Conservation (phyloP, 2,888 invertebrate species). For the Erynnis tages region DNA sequence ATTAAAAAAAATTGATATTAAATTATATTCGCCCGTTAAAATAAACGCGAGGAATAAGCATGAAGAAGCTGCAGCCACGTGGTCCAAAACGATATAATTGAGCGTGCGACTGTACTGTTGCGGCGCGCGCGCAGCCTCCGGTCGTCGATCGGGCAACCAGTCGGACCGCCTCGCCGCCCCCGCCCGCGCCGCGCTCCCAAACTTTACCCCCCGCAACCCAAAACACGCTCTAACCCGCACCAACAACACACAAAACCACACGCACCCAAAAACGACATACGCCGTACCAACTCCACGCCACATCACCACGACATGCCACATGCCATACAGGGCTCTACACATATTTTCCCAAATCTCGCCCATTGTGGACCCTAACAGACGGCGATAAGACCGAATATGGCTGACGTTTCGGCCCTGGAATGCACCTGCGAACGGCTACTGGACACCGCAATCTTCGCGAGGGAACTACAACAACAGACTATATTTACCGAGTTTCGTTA, state of each 20-base stretch:
- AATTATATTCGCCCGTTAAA: too few species aligned
- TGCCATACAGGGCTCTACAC: slow-evolving; percentile 71
- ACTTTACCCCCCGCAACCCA: slow-evolving; percentile 47
- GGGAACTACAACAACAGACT: slow-evolving; percentile 47
- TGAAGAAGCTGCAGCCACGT: slow-evolving; percentile 32
- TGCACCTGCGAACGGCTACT: slow-evolving; percentile 68
- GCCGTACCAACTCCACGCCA: slow-evolving; percentile 36
- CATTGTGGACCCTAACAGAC: slow-evolving; percentile 52
- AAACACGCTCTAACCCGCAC: slow-evolving; percentile 39
- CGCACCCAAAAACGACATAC: slow-evolving; percentile 33
- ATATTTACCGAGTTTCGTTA: slow-evolving; percentile 52
- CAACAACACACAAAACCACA: slow-evolving; percentile 36
- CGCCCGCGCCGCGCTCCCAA: slow-evolving; percentile 59
- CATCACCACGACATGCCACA: slow-evolving; percentile 66
- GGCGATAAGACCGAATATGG: slow-evolving; percentile 49
- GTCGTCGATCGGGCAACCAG: slow-evolving; percentile 79
- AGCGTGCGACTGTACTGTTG: slow-evolving; percentile 37
- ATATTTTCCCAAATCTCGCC: slow-evolving; percentile 58
- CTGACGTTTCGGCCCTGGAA: slow-evolving; percentile 36
- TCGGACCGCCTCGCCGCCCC: slow-evolving; percentile 67
- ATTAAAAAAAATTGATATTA: too few species aligned
- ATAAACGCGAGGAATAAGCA: too few species aligned
- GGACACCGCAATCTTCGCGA: slow-evolving; percentile 51
- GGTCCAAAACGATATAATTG: slow-evolving; percentile 31
- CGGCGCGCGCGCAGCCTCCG: slow-evolving; percentile 76